Percentiles rank a stretch among this genome's conserved stretches.
Evolutionary conservation across 1,140 invertebrate genomes (phyloP).

Genomic region (Diachasmimorpha longicaudata): DNA sequence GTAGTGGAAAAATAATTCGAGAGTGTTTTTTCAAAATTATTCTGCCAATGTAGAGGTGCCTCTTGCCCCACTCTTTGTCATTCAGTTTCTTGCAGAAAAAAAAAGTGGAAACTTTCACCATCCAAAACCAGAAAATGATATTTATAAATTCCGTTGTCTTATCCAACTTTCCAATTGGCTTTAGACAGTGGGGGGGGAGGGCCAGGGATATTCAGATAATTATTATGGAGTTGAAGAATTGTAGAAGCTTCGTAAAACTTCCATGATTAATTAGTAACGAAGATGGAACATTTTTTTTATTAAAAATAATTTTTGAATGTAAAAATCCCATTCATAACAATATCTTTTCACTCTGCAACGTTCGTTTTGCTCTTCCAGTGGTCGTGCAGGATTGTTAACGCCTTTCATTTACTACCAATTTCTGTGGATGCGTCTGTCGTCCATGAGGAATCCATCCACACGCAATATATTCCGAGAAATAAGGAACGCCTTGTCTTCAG

Average conservation of each 20-base stretch:
- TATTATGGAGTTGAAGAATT: neutral
- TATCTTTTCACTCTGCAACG: no score
- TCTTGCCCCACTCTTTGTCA: no score
- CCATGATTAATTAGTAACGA: no score
- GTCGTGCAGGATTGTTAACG: constrained; percentile 82
- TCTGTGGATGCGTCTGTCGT: constrained; percentile 85
- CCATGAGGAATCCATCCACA: constrained; percentile 93
- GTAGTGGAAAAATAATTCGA: no score
- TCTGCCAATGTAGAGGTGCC: no score
- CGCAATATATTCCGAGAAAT: constrained; percentile 84
- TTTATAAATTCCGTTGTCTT: neutral
- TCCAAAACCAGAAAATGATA: neutral
- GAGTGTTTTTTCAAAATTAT: no score
- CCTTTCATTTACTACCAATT: constrained; percentile 97
- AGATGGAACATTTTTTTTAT: no score
- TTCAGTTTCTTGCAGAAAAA: neutral
- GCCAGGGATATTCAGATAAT: neutral
- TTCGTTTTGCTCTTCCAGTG: constrained; percentile 69
- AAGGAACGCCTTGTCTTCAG: constrained; percentile 39
- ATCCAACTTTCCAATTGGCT: no score
- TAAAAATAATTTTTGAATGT: no score
- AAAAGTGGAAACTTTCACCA: neutral
- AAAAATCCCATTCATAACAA: no score
- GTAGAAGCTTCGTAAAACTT: no score
- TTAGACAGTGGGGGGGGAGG: no score